phyloP scores from a whole-genome alignment of 2,113 vertebrate genomes.

The Phalacrocorax aristotelis region DNA sequence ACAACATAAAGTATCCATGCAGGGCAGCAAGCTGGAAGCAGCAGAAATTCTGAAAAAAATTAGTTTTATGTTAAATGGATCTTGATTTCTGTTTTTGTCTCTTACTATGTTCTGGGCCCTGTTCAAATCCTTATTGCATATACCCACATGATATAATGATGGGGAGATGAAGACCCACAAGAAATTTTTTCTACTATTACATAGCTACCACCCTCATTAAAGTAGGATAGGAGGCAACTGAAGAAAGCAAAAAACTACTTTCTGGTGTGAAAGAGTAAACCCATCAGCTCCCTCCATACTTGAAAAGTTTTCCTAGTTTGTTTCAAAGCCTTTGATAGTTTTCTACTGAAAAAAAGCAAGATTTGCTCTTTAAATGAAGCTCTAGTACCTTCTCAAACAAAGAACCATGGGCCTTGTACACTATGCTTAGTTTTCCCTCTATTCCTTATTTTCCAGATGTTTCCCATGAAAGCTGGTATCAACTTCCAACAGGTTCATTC shows the following conservation, averaged over 20 bases:
- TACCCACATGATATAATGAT: not conserved
- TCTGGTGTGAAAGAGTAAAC: not conserved
- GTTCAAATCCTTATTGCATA: not conserved
- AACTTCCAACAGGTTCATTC: not conserved
- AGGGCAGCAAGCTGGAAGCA: not conserved
- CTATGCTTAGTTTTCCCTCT: not conserved
- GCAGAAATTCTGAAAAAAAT: not conserved
- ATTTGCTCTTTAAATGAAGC: not conserved
- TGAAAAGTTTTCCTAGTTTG: not conserved
- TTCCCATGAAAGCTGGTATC: not conserved
- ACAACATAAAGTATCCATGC: fast-evolving
- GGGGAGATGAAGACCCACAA: not conserved
- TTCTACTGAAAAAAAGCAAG: not conserved
- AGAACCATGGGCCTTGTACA: not conserved
- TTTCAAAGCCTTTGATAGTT: not conserved
- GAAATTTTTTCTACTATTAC: not conserved
- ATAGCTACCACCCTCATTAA: not conserved
- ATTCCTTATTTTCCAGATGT: not conserved
- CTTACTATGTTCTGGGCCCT: not conserved
- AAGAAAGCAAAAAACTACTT: not conserved
- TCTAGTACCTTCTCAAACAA: not conserved
- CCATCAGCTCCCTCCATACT: not conserved
- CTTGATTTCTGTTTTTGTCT: not conserved
- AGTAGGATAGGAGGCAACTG: not conserved
- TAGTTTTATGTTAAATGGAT: not conserved